Percentiles rank a stretch among this genome's conserved stretches.
Conservation (phyloP, 2,888 invertebrate species). For the Drosophila diplacantha region DNA sequence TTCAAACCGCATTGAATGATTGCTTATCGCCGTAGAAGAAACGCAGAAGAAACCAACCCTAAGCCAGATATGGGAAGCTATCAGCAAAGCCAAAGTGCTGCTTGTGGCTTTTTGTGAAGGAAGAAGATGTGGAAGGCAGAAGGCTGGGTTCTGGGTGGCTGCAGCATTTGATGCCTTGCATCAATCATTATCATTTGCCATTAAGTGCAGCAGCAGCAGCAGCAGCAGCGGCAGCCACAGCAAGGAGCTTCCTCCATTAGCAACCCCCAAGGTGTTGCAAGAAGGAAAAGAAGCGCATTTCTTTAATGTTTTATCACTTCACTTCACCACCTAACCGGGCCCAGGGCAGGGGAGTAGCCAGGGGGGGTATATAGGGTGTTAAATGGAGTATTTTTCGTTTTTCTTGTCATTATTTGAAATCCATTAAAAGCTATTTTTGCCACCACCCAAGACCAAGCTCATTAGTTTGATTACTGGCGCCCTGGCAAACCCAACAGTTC, state of each 20-base stretch:
- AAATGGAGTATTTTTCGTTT: background rate
- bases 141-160: background rate
- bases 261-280: constrained; percentile 61
- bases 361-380: background rate
- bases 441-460: constrained; percentile 50
- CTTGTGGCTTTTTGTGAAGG: constrained; percentile 34
- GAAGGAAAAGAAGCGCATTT: constrained; percentile 13
- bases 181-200: constrained; percentile 72
- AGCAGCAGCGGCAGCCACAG: constrained; percentile 24
- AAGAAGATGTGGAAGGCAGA: constrained; percentile 2
- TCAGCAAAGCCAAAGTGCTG: constrained; percentile 21
- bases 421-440: constrained; percentile 77
- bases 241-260: constrained; percentile 49
- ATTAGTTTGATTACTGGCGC: constrained; percentile 61
- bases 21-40: constrained; percentile 53
- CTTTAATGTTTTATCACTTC: too few relatives aligned
- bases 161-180: constrained; percentile 42
- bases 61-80: constrained; percentile 1
- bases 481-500: too few relatives aligned
- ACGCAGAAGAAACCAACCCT: constrained; percentile 7
- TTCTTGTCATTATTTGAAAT: constrained; percentile 63
- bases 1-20: constrained; percentile 61
- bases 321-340: background rate
- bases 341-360: background rate
- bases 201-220: constrained; percentile 57